A percentile compares a stretch with the other conserved stretches of the same genome.
Evolutionary conservation across 1,140 invertebrate species (phyloP).

Genomic region (Campoletis sonorensis): DNA sequence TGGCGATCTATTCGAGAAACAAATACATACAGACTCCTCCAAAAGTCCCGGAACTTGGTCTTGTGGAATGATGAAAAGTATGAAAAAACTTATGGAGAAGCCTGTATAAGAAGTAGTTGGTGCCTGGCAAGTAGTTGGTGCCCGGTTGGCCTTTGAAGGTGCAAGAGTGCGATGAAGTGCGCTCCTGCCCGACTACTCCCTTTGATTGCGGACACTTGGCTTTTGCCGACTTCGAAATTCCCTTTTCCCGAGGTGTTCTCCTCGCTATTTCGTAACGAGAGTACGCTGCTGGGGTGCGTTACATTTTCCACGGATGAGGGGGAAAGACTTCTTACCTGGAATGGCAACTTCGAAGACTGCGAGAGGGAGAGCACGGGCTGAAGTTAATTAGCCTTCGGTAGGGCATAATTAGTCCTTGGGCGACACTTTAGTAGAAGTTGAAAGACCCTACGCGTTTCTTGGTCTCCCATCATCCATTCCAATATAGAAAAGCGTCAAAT

Average conservation of each 20-base stretch:
- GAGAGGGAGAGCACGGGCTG: background rate
- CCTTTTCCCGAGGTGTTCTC: constrained; percentile 25
- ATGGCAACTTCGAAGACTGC: background rate
- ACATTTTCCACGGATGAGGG: too few species aligned
- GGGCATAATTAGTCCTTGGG: constrained; percentile 18
- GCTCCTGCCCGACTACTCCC: constrained; percentile 25
- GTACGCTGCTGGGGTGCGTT: background rate
- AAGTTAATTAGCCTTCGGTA: constrained; percentile 17
- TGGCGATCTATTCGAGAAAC: background rate
- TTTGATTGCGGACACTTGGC: constrained; percentile 41
- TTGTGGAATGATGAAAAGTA: too few species aligned
- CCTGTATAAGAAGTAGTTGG: too few species aligned
- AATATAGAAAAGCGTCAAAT: too few species aligned
- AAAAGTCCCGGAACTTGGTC: too few species aligned
- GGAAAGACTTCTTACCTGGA: background rate
- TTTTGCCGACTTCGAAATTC: constrained; percentile 31
- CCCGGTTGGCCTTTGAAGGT: constrained; percentile 18
- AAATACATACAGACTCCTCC: background rate
- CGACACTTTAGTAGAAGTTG: background rate
- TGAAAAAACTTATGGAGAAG: too few species aligned
- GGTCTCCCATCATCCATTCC: background rate
- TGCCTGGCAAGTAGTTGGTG: background rate
- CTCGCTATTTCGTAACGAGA: background rate
- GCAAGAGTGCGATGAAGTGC: constrained; percentile 31
- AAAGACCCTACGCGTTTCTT: background rate